Conservation (phyloP, 2,888 invertebrate species). For the Ectemnius continuus region DNA sequence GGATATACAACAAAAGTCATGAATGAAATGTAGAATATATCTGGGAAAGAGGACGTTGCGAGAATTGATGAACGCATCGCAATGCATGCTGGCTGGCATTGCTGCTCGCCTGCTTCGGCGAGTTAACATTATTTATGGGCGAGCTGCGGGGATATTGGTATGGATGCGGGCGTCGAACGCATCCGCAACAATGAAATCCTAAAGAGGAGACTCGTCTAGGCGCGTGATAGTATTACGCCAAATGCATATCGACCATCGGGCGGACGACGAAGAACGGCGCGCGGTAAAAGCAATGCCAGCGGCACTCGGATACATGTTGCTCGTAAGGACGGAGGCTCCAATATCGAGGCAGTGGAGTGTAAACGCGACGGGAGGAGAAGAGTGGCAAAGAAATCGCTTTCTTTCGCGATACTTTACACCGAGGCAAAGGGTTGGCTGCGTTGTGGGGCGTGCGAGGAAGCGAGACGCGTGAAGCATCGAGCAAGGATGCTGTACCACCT, state of each 20-base stretch:
- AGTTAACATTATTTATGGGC: conserved; percentile 30
- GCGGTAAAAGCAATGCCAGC: not conserved
- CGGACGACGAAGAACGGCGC: not conserved
- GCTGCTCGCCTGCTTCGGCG: not conserved
- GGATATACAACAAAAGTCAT: not conserved
- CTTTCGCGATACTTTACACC: conserved; percentile 4
- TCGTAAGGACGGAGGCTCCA: no score
- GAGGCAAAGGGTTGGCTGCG: not conserved
- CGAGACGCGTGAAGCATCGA: not conserved
- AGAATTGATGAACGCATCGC: not conserved
- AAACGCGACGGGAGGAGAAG: not conserved
- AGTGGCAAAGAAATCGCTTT: not conserved
- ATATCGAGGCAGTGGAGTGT: not conserved
- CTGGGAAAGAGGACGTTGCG: not conserved
- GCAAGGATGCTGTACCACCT: not conserved
- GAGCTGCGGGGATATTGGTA: conserved; percentile 21
- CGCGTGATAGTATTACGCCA: conserved; percentile 7
- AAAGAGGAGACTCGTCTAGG: not conserved
- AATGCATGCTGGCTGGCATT: not conserved
- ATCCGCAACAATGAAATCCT: conserved; percentile 10
- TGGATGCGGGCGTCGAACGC: conserved; percentile 33
- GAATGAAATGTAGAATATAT: not conserved
- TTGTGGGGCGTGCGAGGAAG: not conserved
- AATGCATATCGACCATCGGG: not conserved
- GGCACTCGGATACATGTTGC: no score